Evolutionary conservation across 2,113 vertebrate genomes (phyloP).

Genomic region (Nettapus auritus): DNA sequence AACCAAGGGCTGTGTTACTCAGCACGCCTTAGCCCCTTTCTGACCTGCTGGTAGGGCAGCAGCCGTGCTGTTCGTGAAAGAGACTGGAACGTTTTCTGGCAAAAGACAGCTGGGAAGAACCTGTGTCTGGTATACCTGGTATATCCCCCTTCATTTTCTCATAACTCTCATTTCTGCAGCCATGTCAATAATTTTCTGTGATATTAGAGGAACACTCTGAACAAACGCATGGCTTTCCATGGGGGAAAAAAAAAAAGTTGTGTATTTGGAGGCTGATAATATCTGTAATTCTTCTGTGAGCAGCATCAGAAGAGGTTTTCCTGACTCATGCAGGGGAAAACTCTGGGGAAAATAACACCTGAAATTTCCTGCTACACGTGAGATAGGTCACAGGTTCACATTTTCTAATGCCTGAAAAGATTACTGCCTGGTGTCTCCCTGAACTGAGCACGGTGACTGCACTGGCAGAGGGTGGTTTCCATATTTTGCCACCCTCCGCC

Average conservation of each 20-base stretch:
- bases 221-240: not conserved
- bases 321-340: not conserved
- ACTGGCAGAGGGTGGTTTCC: not conserved
- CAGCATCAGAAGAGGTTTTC: not conserved
- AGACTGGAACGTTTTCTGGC: not conserved
- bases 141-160: not conserved
- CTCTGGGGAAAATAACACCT: not conserved
- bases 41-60: not conserved
- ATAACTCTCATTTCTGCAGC: not conserved
- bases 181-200: not conserved
- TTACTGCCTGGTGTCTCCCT: not conserved
- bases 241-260: too few relatives aligned
- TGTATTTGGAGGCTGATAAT: not conserved
- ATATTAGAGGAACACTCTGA: not conserved
- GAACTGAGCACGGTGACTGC: not conserved
- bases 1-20: fast-evolving
- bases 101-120: not conserved
- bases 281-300: not conserved
- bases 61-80: not conserved
- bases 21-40: not conserved
- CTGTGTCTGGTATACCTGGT: too few relatives aligned
- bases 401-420: fast-evolving
- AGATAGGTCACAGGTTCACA: not conserved
- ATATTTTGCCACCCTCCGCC: fast-evolving
- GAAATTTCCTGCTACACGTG: not conserved